phyloP scores from a whole-genome alignment of 2,888 invertebrate species.

The Suillia variegata region DNA sequence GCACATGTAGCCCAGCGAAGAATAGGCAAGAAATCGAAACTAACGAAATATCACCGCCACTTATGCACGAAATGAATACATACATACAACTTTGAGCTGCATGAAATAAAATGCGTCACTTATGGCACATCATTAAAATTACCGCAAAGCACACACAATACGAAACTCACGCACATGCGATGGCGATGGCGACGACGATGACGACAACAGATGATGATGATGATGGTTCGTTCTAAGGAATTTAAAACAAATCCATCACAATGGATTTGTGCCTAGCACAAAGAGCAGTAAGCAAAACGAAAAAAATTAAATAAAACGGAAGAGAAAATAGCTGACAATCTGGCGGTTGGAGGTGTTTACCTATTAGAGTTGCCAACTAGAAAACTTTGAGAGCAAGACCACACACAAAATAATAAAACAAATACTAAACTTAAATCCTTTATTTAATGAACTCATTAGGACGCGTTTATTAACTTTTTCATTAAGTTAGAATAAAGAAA shows the following conservation, averaged over 20 bases:
- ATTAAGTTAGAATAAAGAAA: too few species aligned
- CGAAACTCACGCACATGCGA: neutral
- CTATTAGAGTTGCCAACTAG: too few species aligned
- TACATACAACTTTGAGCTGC: neutral
- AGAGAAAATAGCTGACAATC: too few species aligned
- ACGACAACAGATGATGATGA: neutral
- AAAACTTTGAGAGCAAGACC: too few species aligned
- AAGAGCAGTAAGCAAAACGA: neutral
- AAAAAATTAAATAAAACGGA: too few species aligned
- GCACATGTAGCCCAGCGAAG: neutral
- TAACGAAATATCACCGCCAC: neutral
- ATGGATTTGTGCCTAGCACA: neutral
- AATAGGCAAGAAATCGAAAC: neutral
- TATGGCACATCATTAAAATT: conserved; percentile 37
- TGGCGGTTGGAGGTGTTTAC: too few species aligned
- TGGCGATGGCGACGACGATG: neutral
- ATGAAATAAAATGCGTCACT: conserved; percentile 30
- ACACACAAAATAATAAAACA: too few species aligned
- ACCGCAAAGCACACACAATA: conserved; percentile 30
- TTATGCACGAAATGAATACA: neutral
- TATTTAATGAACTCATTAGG: too few species aligned
- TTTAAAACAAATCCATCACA: conserved; percentile 3
- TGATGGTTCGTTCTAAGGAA: neutral
- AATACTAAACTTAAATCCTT: too few species aligned
- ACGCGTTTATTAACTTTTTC: too few species aligned